Evolutionary conservation across 2,797 vertebrate species (phyloP), one percentile per base, ranked within the genome.

Genomic region (Cetoscarus ocellatus): DNA sequence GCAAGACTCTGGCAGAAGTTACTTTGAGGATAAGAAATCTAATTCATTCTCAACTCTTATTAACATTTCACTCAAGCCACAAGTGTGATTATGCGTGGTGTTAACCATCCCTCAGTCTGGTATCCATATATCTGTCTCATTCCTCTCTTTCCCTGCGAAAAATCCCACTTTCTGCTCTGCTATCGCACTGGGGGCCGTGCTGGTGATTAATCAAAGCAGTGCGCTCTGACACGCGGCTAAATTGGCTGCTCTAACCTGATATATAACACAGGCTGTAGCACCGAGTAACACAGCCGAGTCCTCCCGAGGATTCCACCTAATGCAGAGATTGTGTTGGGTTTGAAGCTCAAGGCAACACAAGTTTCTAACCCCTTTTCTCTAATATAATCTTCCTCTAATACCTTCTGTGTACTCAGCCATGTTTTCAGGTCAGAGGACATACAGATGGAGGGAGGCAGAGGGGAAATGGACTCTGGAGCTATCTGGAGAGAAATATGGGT

Each of bases 171-270:
- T 90, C 82, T 47, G 1, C 82, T 70, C 70, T n/a, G 70, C 83
- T 83, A 83, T 89, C 88, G 71, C 79, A 77, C 79, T 19, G 34
- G 68, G 79, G 62, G 76, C 79, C 64, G 73, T 36, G 78, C 82
- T 3, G 82, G 92, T 92, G 90, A 94, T 93, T 93, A 93, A 94
- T 94, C 92, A 93, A 90, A 86, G 85, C 80, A 53, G 79, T 78
- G 42, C 57, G 86, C 79, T 75, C 84, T 93, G 93, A 93, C 90
- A 92, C 73, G 47, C 71, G 71, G 88, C 82, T 90, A 93, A 92
- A 93, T 91, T 92, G 91, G 86, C 87, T 92, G 80, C 77, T 88
- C 88, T 83, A 85, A 90, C 85, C 90, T 93, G 91, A 94, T 94
- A 92, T 93, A 92, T 89, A 91, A 90, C 88, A 76, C 74, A 71